A percentile compares a stretch with the other conserved stretches of the same genome.
Conservation (phyloP, 2,797 vertebrate species). For the Sphenodon punctatus region DNA sequence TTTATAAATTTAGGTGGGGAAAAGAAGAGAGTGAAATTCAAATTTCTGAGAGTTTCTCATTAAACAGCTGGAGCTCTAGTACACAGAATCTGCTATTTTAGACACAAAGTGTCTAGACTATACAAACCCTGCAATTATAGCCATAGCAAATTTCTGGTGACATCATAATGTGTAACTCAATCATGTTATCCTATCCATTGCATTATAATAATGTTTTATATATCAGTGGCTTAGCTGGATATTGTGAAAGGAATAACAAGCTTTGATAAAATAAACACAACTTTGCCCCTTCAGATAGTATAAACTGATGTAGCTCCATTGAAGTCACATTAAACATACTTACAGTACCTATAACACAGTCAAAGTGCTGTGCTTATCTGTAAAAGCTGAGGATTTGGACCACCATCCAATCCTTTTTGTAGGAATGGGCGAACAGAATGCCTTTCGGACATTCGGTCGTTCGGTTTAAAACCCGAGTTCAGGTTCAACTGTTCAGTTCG, state of each 20-base stretch:
- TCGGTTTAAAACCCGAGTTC: too few species aligned
- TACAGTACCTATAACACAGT: not conserved
- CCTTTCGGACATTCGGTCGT: too few species aligned
- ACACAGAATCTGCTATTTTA: not conserved
- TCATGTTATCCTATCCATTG: not conserved
- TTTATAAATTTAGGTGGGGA: not conserved
- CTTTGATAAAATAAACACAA: not conserved
- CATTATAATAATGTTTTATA: not conserved
- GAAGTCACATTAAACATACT: not conserved
- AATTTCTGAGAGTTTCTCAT: not conserved
- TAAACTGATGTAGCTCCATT: not conserved
- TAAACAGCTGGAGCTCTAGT: not conserved
- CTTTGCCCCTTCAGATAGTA: not conserved
- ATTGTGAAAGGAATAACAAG: not conserved
- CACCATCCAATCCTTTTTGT: too few species aligned
- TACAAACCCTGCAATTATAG: not conserved
- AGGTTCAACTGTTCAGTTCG: too few species aligned
- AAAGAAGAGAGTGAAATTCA: not conserved
- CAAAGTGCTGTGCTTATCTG: not conserved
- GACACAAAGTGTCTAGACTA: not conserved
- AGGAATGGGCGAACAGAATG: too few species aligned
- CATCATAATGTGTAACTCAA: not conserved
- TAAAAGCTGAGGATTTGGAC: not conserved
- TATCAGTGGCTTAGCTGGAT: not conserved
- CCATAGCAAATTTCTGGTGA: not conserved